Base-by-base conservation (phyloP, 2,888 invertebrate genomes). In the Tenthredo distinguenda region DNA sequence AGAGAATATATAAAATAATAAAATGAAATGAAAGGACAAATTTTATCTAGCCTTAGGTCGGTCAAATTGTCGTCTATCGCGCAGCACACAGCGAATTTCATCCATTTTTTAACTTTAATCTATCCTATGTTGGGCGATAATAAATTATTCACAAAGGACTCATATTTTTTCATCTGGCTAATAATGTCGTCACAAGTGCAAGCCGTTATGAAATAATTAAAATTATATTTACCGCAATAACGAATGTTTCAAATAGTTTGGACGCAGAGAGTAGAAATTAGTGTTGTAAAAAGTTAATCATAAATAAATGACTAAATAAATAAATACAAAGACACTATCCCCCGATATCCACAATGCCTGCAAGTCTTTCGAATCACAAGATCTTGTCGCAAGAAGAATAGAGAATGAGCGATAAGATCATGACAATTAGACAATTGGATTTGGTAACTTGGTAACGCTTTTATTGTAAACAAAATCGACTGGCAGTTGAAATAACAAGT, bases 1-100 rank as follows among this genome's bases (percentile, higher is more conserved):
- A 65, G 90, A 85, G n/a, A 65, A 83, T 83, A 71, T 83, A 71
- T 83, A 50, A 71, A 83, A 81, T 81, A 81, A 81, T 55, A 55
- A 55, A 26, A 62, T 62, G 40, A 55, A 26, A 62, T 62, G 40
- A 81, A 81, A 40, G 62, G 40, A 55, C 50, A 77, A 77, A 81
- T 81, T 81, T 81, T 81, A 81, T 81, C 62, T 81, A 81, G 81
- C 62, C 62, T 81, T 81, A 81, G 81, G 6, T 81, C 50, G 40
- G 62, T 81, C 37, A 26, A 81, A 62, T 81, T 34, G 55, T 79
- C 50, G 81, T 81, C 40, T 62, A 62, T 31, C 55, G 55, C 55
- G 62, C 81, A 81, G 81, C 81, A 62, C 58, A 62, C 62, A 34
- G 34, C 62, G 50, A 81, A 62, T 62, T 81, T 21, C 58, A 81